Percentiles rank a stretch among this genome's conserved stretches.
These are phyloP conservation scores for Panthera leo DNA, from an alignment of 2,113 vertebrate genomes.

Conservation along the genomic window DNA sequence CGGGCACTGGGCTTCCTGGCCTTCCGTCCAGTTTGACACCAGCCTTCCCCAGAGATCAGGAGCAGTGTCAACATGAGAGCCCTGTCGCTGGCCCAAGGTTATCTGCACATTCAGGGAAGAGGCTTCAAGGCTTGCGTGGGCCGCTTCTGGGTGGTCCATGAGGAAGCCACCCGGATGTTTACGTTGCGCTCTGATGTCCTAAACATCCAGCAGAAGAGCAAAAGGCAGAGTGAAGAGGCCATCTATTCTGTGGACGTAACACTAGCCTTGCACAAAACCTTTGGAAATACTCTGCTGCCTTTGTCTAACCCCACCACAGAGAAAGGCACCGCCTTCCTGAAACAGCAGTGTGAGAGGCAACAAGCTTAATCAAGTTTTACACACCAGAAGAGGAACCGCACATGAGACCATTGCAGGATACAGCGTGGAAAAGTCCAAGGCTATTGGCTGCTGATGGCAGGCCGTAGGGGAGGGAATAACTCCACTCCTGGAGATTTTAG, in stretches of 20 bases:
- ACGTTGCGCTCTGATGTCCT: not conserved
- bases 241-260: not conserved
- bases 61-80: not conserved
- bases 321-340: not conserved
- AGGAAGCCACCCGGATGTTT: not conserved
- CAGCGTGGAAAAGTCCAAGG: not conserved
- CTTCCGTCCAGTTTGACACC: not conserved
- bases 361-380: not conserved
- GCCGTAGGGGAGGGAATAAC: rapidly evolving
- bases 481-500: too few relatives aligned
- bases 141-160: not conserved
- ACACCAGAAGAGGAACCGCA: not conserved
- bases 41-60: not conserved
- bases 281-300: not conserved
- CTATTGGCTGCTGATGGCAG: not conserved
- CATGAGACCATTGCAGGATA: not conserved
- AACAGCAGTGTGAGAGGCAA: not conserved
- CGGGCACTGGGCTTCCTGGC: not conserved
- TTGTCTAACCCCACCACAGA: not conserved
- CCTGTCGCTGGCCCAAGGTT: too few relatives aligned
- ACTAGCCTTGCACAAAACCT: not conserved
- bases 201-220: not conserved
- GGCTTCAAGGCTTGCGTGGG: not conserved
- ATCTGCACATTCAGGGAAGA: not conserved
- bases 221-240: not conserved